Conservation (phyloP, 2,797 vertebrate species). For the Adrianichthys oophorus region DNA sequence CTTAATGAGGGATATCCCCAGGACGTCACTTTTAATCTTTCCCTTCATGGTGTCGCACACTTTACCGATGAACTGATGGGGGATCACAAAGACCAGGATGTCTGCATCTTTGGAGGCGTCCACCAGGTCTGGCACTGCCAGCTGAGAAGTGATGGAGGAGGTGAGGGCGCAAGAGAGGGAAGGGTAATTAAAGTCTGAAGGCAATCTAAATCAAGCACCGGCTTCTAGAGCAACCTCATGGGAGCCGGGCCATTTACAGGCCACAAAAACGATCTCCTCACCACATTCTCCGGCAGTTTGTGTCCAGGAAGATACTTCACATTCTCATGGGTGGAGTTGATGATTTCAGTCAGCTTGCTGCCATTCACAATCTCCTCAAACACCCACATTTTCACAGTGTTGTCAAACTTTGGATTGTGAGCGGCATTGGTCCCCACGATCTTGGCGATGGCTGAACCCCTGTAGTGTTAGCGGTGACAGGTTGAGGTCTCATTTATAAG, state of each 20-base stretch:
- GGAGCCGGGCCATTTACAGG: background rate
- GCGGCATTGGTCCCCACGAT: slow-evolving; percentile 87
- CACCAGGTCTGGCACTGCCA: slow-evolving; percentile 89
- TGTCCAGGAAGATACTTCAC: slow-evolving; percentile 94
- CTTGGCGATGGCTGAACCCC: slow-evolving; percentile 97
- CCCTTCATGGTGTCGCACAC: slow-evolving; percentile 90
- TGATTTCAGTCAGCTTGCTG: slow-evolving; percentile 91
- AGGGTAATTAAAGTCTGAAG: background rate
- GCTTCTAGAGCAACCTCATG: too few relatives aligned
- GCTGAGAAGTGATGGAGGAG: slow-evolving; percentile 61
- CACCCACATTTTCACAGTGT: slow-evolving; percentile 92
- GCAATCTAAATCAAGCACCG: too few relatives aligned
- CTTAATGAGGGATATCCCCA: slow-evolving; percentile 96
- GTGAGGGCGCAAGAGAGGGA: background rate
- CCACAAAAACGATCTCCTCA: slow-evolving; percentile 65
- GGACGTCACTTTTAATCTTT: slow-evolving; percentile 83
- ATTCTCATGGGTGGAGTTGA: slow-evolving; percentile 93
- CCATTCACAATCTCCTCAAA: slow-evolving; percentile 90
- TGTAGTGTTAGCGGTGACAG: slow-evolving; percentile 53
- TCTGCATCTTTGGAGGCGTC: slow-evolving; percentile 86
- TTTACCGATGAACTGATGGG: slow-evolving; percentile 90
- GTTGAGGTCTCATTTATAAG: slow-evolving; percentile 6
- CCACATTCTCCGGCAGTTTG: slow-evolving; percentile 92
- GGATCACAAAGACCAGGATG: slow-evolving; percentile 93
- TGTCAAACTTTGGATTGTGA: slow-evolving; percentile 82